Evolutionary conservation across 2,797 vertebrate genomes (phyloP).

Genomic region (Channallabes apus): DNA sequence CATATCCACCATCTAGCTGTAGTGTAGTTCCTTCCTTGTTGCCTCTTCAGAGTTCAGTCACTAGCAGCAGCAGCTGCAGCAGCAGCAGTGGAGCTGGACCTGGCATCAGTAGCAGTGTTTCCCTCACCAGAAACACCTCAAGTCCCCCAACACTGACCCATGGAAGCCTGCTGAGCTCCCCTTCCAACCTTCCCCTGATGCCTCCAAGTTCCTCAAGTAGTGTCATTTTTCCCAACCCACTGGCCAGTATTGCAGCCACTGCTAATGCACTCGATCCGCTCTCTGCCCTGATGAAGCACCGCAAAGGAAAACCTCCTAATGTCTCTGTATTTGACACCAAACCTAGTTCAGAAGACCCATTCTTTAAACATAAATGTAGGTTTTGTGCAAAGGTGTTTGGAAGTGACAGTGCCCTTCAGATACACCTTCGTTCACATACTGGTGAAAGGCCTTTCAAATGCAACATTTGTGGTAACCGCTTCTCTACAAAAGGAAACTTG

Average conservation of each 20-base stretch:
- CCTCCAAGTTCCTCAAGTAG: constrained; percentile 95
- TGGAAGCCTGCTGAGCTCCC: constrained; percentile 81
- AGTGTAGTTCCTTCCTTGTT: constrained; percentile 74
- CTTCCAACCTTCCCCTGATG: constrained; percentile 93
- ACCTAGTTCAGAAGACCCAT: constrained; percentile 94
- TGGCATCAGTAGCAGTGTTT: constrained; percentile 68
- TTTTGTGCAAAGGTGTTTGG: constrained; percentile 99
- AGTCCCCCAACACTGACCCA: constrained; percentile 86
- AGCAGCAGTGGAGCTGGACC: constrained; percentile 60
- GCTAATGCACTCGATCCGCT: constrained; percentile 95
- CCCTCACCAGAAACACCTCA: constrained; percentile 81
- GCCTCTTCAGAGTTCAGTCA: constrained; percentile 72
- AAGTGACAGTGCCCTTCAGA: constrained; percentile 98
- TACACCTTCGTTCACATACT: constrained; percentile 97
- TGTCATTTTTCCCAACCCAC: constrained; percentile 97
- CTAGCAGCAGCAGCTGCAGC: constrained; percentile 66
- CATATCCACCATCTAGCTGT: constrained; percentile 70
- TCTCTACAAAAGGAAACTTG: constrained; percentile 98
- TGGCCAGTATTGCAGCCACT: constrained; percentile 97
- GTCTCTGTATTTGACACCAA: constrained; percentile 98
- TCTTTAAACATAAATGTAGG: constrained; percentile 99
- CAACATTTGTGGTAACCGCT: constrained; percentile 98
- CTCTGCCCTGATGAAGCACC: constrained; percentile 95
- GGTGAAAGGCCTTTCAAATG: constrained; percentile 98
- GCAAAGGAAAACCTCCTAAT: constrained; percentile 97